Conservation (phyloP, 2,113 vertebrate species). For the Varanus salvator region DNA sequence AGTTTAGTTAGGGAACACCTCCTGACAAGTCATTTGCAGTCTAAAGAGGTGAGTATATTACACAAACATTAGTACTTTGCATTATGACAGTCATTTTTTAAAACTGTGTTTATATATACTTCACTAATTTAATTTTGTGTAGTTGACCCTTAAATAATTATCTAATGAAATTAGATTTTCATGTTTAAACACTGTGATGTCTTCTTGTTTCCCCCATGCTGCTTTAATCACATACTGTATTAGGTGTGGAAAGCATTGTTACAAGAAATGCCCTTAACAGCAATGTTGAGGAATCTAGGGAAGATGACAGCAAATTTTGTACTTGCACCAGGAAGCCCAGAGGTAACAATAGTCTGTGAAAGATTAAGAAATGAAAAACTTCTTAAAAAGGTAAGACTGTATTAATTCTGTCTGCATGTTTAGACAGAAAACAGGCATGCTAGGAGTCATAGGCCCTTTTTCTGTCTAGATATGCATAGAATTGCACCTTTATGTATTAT, state of each 20-base stretch:
- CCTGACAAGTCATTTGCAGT: slow-evolving; percentile 89
- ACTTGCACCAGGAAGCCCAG: slow-evolving; percentile 84
- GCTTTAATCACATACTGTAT: neutral
- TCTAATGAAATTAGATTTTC: neutral
- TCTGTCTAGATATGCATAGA: too few relatives aligned
- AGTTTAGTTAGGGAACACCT: slow-evolving; percentile 89
- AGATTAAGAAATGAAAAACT: slow-evolving; percentile 86
- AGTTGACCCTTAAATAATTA: neutral
- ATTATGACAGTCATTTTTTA: neutral
- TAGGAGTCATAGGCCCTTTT: too few relatives aligned
- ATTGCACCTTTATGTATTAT: neutral
- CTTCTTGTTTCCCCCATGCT: neutral
- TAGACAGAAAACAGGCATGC: too few relatives aligned
- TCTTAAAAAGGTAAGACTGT: slow-evolving; percentile 83
- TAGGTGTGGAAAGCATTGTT: slow-evolving; percentile 92
- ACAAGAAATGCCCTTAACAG: slow-evolving; percentile 91
- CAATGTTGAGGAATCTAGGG: slow-evolving; percentile 85
- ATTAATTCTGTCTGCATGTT: neutral
- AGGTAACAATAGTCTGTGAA: slow-evolving; percentile 87
- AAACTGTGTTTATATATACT: too few relatives aligned
- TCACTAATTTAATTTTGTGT: too few relatives aligned
- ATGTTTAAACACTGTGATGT: neutral
- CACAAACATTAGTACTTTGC: neutral
- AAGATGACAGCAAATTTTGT: slow-evolving; percentile 89
- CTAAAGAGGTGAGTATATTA: slow-evolving; percentile 84